phyloP scores from a whole-genome alignment of 2,888 invertebrate genomes.

The Epistrophe grossulariae region DNA sequence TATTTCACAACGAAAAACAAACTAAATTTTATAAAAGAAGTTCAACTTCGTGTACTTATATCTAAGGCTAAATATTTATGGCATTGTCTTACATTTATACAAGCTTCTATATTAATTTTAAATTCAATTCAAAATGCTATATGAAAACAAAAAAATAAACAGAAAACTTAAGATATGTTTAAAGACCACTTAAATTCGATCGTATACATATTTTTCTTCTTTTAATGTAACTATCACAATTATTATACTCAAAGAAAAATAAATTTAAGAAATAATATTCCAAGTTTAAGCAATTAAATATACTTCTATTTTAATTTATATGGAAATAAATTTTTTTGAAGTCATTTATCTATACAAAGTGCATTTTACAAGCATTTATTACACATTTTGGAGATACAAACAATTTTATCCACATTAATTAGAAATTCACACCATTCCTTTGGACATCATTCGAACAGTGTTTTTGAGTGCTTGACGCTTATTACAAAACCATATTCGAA shows the following conservation, averaged over 20 bases:
- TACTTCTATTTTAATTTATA: conserved; percentile 33
- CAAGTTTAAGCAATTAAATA: conserved; percentile 26
- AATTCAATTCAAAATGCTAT: neutral
- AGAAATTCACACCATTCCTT: conserved; percentile 89
- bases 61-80: conserved; percentile 29
- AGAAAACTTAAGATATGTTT: conserved; percentile 20
- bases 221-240: conserved; percentile 66
- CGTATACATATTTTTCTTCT: conserved; percentile 68
- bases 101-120: neutral
- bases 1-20: conserved; percentile 9
- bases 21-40: conserved; percentile 4
- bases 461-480: conserved; percentile 98
- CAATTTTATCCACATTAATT: neutral
- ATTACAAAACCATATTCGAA: conserved; percentile 99
- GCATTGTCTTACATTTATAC: conserved; percentile 15
- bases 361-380: conserved; percentile 19
- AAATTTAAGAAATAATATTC: conserved; percentile 8
- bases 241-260: conserved; percentile 42
- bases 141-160: neutral
- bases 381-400: conserved; percentile 8
- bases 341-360: conserved; percentile 55
- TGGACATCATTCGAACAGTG: conserved; percentile 97
- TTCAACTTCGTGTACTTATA: conserved; percentile 13
- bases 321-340: conserved; percentile 41
- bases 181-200: conserved; percentile 56